A percentile compares a stretch with the other conserved stretches of the same genome.
phyloP scores from a whole-genome alignment of 2,113 vertebrate species.

The Chloroceryle aenea region DNA sequence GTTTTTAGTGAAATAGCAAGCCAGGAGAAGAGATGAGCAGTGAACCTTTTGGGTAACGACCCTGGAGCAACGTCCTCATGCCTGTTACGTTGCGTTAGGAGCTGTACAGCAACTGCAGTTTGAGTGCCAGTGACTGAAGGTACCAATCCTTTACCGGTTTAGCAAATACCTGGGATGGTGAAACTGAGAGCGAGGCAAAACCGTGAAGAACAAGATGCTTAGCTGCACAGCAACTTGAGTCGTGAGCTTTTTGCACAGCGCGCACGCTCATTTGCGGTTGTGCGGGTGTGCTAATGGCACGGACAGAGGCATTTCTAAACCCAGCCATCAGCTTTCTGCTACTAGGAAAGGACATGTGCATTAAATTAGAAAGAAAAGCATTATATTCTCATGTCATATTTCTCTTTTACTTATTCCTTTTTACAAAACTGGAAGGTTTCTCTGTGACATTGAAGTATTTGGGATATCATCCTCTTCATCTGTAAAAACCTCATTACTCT shows the following conservation, averaged over 20 bases:
- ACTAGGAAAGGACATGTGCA: background rate
- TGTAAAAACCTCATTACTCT: background rate
- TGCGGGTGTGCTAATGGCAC: background rate
- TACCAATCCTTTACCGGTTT: accelerated
- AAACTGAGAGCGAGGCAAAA: background rate
- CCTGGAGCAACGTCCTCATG: background rate
- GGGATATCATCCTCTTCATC: background rate
- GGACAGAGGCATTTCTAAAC: background rate
- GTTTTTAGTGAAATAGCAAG: background rate
- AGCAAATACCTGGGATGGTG: background rate
- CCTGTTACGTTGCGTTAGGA: background rate
- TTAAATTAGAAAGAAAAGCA: background rate
- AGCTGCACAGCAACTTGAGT: background rate
- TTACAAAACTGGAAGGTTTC: background rate
- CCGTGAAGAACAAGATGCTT: background rate
- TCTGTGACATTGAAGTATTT: background rate
- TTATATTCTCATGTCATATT: background rate
- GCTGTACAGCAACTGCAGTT: background rate
- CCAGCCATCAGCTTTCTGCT: background rate
- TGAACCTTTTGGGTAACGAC: background rate
- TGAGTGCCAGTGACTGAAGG: background rate
- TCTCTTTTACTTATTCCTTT: background rate
- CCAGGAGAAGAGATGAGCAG: background rate
- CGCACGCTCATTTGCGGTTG: background rate
- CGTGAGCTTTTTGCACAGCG: background rate